A percentile compares a stretch with the other conserved stretches of the same genome.
Evolutionary conservation across 2,888 invertebrate genomes (phyloP).

Genomic region (Sphaeridia pumilis): DNA sequence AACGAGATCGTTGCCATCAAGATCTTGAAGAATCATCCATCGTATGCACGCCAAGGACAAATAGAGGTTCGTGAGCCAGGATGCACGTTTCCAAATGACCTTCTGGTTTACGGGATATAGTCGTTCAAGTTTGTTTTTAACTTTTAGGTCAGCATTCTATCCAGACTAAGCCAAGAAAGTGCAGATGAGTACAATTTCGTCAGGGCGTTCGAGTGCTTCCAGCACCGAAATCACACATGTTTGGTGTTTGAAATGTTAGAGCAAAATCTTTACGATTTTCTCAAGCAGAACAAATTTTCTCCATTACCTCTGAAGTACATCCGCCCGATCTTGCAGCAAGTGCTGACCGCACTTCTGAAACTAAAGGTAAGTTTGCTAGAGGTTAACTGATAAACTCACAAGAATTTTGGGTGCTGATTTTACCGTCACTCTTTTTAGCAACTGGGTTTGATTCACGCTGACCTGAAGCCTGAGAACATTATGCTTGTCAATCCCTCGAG

Average conservation of each 20-base stretch:
- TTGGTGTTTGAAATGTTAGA: slow-evolving; percentile 99
- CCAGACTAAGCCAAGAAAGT: slow-evolving; percentile 88
- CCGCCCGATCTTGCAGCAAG: slow-evolving; percentile 97
- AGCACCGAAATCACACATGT: slow-evolving; percentile 98
- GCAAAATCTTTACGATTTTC: slow-evolving; percentile 98
- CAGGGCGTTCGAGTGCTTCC: slow-evolving; percentile 98
- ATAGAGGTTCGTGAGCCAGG: slow-evolving; percentile 88
- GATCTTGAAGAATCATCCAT: slow-evolving; percentile 99
- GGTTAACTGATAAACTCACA: too few relatives aligned
- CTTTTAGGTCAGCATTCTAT: slow-evolving; percentile 68
- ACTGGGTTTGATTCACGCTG: slow-evolving; percentile 98
- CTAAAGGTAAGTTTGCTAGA: slow-evolving; percentile 61
- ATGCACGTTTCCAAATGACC: too few relatives aligned
- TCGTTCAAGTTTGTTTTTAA: too few relatives aligned
- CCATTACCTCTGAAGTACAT: slow-evolving; percentile 97
- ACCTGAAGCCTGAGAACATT: slow-evolving; percentile 99
- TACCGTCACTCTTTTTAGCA: too few relatives aligned
- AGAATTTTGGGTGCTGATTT: too few relatives aligned
- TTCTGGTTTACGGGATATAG: too few relatives aligned
- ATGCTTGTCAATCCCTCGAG: slow-evolving; percentile 98
- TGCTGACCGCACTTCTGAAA: slow-evolving; percentile 65
- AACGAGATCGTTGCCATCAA: slow-evolving; percentile 99
- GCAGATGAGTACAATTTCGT: slow-evolving; percentile 99
- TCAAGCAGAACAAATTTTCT: slow-evolving; percentile 99
- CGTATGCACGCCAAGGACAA: slow-evolving; percentile 99